phyloP scores from a whole-genome alignment of 2,888 invertebrate species.

The Cephonodes hylas region DNA sequence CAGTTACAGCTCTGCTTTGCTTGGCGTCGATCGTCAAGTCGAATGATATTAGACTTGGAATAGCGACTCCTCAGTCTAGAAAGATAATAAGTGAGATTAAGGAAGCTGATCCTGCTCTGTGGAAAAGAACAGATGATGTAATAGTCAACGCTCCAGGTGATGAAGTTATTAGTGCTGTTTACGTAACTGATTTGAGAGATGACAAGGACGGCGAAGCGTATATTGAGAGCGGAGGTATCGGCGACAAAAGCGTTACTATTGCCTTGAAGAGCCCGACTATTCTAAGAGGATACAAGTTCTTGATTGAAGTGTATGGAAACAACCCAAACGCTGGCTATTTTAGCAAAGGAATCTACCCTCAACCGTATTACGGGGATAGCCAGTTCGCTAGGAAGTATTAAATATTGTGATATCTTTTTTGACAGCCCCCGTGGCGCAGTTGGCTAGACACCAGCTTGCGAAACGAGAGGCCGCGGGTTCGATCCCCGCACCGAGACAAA shows the following conservation, averaged over 20 bases:
- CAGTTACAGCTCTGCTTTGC: slow-evolving; percentile 12
- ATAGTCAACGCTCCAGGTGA: slow-evolving; percentile 48
- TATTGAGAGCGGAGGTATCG: slow-evolving; percentile 62
- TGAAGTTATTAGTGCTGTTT: slow-evolving; percentile 59
- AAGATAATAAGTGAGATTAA: slow-evolving; percentile 59
- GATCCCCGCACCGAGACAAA: too few relatives aligned
- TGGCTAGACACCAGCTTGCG: too few relatives aligned
- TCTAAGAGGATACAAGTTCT: slow-evolving; percentile 64
- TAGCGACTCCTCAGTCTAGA: slow-evolving; percentile 33
- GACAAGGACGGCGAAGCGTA: slow-evolving; percentile 59
- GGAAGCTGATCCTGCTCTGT: slow-evolving; percentile 59
- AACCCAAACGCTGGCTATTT: slow-evolving; percentile 39
- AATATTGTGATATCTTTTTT: slow-evolving; percentile 11
- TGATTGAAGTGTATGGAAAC: slow-evolving; percentile 57
- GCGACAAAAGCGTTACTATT: slow-evolving; percentile 56
- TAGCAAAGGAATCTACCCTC: slow-evolving; percentile 42
- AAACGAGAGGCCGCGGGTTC: too few relatives aligned
- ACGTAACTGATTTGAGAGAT: slow-evolving; percentile 60
- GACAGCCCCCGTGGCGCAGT: too few relatives aligned
- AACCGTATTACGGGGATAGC: slow-evolving; percentile 32
- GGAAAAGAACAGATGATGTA: slow-evolving; percentile 61
- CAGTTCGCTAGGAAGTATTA: slow-evolving; percentile 51
- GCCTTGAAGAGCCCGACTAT: slow-evolving; percentile 60
- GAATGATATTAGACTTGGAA: slow-evolving; percentile 25
- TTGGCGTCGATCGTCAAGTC: slow-evolving; percentile 16